phyloP scores from a whole-genome alignment of 2,113 vertebrate species.

The Gyps fulvus region DNA sequence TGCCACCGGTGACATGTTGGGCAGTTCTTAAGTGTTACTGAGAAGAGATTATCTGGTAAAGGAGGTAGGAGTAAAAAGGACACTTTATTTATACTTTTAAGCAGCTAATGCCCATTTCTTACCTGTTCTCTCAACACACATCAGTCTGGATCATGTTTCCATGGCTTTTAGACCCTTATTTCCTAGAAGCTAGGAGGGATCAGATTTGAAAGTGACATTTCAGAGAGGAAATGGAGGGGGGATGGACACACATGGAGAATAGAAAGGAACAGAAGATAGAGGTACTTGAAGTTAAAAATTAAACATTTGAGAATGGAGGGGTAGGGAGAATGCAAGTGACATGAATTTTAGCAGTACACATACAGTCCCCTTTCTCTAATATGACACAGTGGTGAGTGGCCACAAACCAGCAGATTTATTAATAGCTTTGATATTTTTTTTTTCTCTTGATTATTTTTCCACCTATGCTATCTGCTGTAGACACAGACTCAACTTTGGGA shows the following conservation, averaged over 20 bases:
- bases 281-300: not conserved
- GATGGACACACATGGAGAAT: not conserved
- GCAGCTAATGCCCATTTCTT: not conserved
- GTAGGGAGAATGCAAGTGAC: not conserved
- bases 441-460: not conserved
- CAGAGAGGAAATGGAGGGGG: not conserved
- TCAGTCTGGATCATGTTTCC: not conserved
- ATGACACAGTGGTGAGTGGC: not conserved
- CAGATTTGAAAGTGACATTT: not conserved
- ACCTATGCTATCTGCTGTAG: not conserved
- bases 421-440: not conserved
- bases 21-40: not conserved
- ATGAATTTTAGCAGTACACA: not conserved
- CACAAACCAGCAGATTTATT: not conserved
- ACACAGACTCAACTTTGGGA: not conserved
- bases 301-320: not conserved
- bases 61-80: not conserved
- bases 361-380: not conserved
- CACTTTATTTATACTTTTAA: not conserved
- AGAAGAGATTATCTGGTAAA: not conserved
- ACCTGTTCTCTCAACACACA: not conserved
- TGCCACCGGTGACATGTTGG: not conserved
- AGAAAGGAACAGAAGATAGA: not conserved
- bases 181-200: not conserved
- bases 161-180: not conserved